These are phyloP conservation scores for Dolomedes plantarius DNA, from an alignment of 2,888 invertebrate species.

Conservation along the genomic window DNA sequence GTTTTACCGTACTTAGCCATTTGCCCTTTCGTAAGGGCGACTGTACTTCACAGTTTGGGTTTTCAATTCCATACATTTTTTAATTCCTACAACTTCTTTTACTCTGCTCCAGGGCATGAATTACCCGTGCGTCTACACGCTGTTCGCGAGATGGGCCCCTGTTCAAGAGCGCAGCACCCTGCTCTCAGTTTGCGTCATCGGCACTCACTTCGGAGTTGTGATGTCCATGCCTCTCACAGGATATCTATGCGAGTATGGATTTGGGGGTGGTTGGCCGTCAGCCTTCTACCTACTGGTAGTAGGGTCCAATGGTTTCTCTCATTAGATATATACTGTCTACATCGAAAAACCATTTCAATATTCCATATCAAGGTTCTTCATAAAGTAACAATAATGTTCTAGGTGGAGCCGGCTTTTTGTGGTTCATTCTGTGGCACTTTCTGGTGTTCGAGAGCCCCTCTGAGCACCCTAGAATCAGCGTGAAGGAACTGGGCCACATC, in stretches of 20 bases:
- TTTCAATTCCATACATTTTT: no score
- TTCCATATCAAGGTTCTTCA: no score
- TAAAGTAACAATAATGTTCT: no score
- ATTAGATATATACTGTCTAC: no score
- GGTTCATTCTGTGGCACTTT: conserved; percentile 70
- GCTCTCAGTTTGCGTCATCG: conserved; percentile 55
- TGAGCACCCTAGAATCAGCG: conserved; percentile 70
- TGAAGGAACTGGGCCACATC: conserved; percentile 74
- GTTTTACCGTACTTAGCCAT: no score
- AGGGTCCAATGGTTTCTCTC: no score
- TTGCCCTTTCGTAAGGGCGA: no score
- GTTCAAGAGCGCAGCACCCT: conserved; percentile 57
- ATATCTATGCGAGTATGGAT: conserved; percentile 80
- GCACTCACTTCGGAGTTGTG: conserved; percentile 66
- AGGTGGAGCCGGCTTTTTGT: conserved; percentile 70
- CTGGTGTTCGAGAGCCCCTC: conserved; percentile 70
- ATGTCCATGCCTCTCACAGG: conserved; percentile 81
- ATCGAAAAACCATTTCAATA: no score
- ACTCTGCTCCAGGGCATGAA: conserved; percentile 66
- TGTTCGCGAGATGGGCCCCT: conserved; percentile 65
- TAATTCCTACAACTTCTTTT: no score
- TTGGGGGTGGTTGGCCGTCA: conserved; percentile 81
- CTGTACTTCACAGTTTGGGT: no score
- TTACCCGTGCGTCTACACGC: conserved; percentile 58
- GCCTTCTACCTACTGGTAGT: conserved; percentile 87